Base-by-base conservation (phyloP, 2,113 vertebrate genomes). In the Hiodon alosoides region DNA sequence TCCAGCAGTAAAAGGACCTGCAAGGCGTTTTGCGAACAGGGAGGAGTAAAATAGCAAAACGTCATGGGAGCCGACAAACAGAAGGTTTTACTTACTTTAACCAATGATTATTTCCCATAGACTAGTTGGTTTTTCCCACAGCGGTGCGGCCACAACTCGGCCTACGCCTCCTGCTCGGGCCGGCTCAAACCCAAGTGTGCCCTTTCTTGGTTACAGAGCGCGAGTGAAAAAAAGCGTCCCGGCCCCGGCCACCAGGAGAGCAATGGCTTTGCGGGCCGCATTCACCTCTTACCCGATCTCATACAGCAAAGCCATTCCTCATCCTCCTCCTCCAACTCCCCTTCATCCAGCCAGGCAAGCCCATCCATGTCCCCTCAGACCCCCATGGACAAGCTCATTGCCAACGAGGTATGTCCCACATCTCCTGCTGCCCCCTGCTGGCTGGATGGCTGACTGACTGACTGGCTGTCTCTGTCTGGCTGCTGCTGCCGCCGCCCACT, bases 271-370 rank as follows among this genome's bases (percentile, higher is more conserved):
- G 92, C 93, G 74, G 93, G 96, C 84, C 94, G 94, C 90, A 95
- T 97, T 93, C 97, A 98, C 93, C 96, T 95, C 92, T 96, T 99
- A 92, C 97, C 97, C 87, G 96, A 99, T 92, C 93, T 98, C 93
- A 96, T 99, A 93, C 97, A 98, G 94, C 97, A 98, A 95, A 98
- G 96, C 94, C 95, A 96, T 90, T 98, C 94, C 93, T 96, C 97
- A 91, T 93, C 94, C 91, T 94, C 31, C 31, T 31, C 31, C 31
- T 31, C 93, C 84, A 93, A 93, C 93, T 96, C 96, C 92, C 94
- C 96, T 86, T 94, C 95, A 87, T 96, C 95, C 92, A 94, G 93
- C 91, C 94, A 96, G 83, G 92, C 94, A 93, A 96, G 95, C 92
- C 95, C 94, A 90, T 92, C 92, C 93, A 93, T 96, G 94, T 96